Evolutionary conservation across 2,888 invertebrate genomes (phyloP).

Genomic region (Papilio demoleus): DNA sequence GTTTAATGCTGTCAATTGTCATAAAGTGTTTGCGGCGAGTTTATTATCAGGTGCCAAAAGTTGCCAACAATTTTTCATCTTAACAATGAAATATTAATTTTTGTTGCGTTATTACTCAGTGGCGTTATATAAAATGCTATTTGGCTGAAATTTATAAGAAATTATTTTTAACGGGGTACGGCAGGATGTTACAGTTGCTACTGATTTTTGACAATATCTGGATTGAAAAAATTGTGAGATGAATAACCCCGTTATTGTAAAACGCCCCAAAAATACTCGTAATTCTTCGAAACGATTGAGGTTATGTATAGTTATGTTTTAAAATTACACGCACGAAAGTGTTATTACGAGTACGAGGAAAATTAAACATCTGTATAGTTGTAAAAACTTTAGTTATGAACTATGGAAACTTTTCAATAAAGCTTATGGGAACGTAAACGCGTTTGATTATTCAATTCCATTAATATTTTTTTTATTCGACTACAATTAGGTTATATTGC

Average conservation of each 20-base stretch:
- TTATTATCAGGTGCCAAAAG: not conserved
- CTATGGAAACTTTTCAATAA: conserved; percentile 62
- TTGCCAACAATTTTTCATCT: not conserved
- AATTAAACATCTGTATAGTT: conserved; percentile 15
- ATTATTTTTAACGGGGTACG: conserved; percentile 16
- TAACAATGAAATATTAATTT: not conserved
- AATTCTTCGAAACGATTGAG: not conserved
- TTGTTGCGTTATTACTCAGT: conserved; percentile 15
- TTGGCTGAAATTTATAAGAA: conserved; percentile 16
- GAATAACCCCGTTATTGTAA: conserved; percentile 16
- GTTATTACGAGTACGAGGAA: conserved; percentile 14
- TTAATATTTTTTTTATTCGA: no score
- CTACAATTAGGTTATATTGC: no score
- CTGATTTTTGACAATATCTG: conserved; percentile 3
- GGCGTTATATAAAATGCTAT: conserved; percentile 19
- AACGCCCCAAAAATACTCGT: conserved; percentile 25
- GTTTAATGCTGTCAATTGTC: conserved; percentile 4
- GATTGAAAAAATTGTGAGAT: conserved; percentile 7
- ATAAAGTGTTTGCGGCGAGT: not conserved
- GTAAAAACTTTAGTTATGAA: conserved; percentile 24
- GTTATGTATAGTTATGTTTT: conserved; percentile 16
- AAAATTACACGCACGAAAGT: not conserved
- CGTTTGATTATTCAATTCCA: conserved; percentile 28
- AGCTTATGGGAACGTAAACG: conserved; percentile 48
- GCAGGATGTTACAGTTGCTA: not conserved